These are phyloP conservation scores for Stenoptilia bipunctidactyla DNA, from an alignment of 2,888 invertebrate genomes.

Conservation along the genomic window DNA sequence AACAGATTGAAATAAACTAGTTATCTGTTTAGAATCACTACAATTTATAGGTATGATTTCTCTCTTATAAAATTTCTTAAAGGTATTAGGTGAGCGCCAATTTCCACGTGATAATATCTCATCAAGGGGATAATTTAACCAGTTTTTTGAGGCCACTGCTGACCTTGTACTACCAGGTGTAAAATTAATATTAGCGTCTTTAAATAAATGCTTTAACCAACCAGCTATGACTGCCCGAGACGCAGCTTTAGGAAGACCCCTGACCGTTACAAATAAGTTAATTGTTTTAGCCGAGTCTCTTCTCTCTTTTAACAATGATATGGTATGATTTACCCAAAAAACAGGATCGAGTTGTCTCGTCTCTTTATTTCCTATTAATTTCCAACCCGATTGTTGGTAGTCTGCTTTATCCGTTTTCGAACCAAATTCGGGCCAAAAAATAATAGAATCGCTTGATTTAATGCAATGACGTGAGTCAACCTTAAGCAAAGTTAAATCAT, in stretches of 20 bases:
- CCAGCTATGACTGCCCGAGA: conserved; percentile 6
- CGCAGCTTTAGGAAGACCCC: no score
- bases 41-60: conserved; percentile 1
- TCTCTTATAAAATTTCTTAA: conserved; percentile 19
- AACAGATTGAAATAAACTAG: not conserved
- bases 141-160: conserved; percentile 12
- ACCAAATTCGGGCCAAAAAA: conserved; percentile 3
- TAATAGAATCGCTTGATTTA: not conserved
- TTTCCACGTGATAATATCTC: conserved; percentile 9
- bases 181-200: conserved; percentile 6
- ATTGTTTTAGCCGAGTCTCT: not conserved
- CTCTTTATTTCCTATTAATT: not conserved
- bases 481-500: conserved; percentile 1
- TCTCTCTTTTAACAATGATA: conserved; percentile 3
- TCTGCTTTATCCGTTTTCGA: conserved; percentile 2
- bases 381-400: conserved; percentile 3
- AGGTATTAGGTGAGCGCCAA: conserved; percentile 9
- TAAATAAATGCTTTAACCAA: conserved; percentile 6
- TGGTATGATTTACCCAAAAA: conserved; percentile 7
- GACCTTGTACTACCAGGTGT: conserved; percentile 8
- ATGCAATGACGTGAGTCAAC: not conserved
- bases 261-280: conserved; percentile 6
- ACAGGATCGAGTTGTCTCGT: conserved; percentile 2
- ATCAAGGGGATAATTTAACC: conserved; percentile 10
- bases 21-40: not conserved